phyloP scores from a whole-genome alignment of 2,797 vertebrate species.

The Meda fulgida region DNA sequence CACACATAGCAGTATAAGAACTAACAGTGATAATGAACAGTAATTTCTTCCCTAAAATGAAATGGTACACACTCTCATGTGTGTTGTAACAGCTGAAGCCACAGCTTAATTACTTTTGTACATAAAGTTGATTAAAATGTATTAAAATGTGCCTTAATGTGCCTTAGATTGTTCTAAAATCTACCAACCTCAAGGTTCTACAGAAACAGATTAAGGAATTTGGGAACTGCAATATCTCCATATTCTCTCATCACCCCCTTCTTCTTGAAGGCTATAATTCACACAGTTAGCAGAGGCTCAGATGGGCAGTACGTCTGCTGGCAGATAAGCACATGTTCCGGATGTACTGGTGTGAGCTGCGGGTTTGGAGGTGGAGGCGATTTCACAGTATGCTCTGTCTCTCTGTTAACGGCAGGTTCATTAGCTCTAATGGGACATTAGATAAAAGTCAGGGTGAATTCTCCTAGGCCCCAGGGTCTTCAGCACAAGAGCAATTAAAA shows the following conservation, averaged over 20 bases:
- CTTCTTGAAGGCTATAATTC: slow-evolving; percentile 44
- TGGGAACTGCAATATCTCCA: not conserved
- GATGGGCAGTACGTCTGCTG: slow-evolving; percentile 42
- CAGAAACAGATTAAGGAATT: slow-evolving; percentile 16
- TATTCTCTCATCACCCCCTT: slow-evolving; percentile 13
- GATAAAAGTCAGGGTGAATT: slow-evolving; percentile 66
- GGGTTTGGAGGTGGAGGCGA: slow-evolving; percentile 48
- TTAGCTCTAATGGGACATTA: slow-evolving; percentile 69
- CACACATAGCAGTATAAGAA: not conserved
- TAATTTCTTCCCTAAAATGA: not conserved
- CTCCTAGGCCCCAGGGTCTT: slow-evolving; percentile 62
- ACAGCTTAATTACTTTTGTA: slow-evolving; percentile 27
- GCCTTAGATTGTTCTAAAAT: not conserved
- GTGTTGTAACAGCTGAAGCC: slow-evolving; percentile 1
- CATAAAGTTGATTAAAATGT: slow-evolving; percentile 28
- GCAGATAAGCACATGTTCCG: slow-evolving; percentile 56
- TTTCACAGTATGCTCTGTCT: slow-evolving; percentile 60
- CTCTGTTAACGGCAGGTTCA: slow-evolving; percentile 62
- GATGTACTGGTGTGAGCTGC: slow-evolving; percentile 33
- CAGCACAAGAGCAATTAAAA: slow-evolving; percentile 64
- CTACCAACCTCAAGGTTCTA: not conserved
- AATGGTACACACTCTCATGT: not conserved
- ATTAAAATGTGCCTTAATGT: slow-evolving; percentile 22
- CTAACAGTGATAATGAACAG: slow-evolving; percentile 1
- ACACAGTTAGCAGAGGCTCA: slow-evolving; percentile 19